Evolutionary conservation across 2,113 vertebrate species (phyloP).

Genomic region (Pangasianodon gigas): DNA sequence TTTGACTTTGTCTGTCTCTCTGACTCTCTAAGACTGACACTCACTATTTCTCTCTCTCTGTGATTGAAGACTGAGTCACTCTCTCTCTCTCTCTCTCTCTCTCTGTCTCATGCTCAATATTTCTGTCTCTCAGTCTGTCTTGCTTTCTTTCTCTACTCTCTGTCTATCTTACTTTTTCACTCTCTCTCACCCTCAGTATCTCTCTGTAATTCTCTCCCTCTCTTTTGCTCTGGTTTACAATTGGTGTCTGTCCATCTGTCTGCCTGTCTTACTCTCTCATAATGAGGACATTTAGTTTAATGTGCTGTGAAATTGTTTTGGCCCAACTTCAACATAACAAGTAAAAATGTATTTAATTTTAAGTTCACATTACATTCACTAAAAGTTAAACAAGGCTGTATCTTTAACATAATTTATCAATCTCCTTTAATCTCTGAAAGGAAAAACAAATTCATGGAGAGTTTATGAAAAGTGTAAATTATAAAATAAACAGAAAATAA

Average conservation of each 20-base stretch:
- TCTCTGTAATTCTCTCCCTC: neutral
- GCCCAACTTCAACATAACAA: neutral
- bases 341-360: neutral
- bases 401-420: neutral
- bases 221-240: neutral
- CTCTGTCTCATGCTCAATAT: neutral
- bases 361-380: neutral
- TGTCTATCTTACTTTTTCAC: too few relatives aligned
- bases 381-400: neutral
- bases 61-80: too few relatives aligned
- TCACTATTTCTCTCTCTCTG: too few relatives aligned
- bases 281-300: neutral
- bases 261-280: neutral
- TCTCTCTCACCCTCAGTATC: too few relatives aligned
- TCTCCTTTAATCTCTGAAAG: neutral
- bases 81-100: too few relatives aligned
- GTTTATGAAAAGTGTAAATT: neutral
- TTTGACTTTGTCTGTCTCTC: too few relatives aligned
- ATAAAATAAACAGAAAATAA: neutral
- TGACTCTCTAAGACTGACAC: too few relatives aligned
- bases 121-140: neutral
- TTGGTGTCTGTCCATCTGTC: neutral
- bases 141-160: too few relatives aligned
- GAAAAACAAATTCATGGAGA: neutral
- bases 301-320: neutral